Evolutionary conservation across 2,113 vertebrate genomes (phyloP).

Genomic region (Neopipo cinnamomea): DNA sequence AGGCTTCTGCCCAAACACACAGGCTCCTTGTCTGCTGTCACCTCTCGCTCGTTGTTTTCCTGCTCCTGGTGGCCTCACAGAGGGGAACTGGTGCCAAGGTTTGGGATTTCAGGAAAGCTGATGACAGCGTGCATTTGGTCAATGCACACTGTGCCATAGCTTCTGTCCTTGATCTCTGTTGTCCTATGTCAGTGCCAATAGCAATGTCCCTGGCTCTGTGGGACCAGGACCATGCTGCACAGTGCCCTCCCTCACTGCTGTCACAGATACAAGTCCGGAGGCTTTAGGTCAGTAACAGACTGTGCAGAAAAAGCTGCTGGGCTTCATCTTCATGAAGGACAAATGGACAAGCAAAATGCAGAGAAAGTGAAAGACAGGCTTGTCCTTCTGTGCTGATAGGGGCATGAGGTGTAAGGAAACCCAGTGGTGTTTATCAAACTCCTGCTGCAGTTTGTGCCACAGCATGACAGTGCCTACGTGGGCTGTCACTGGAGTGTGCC

Average conservation of each 20-base stretch:
- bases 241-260: rapidly evolving
- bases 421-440: not conserved
- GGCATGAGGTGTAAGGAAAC: not conserved
- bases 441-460: not conserved
- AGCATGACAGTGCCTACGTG: rapidly evolving
- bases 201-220: not conserved
- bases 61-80: not conserved
- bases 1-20: not conserved
- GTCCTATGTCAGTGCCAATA: rapidly evolving
- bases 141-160: rapidly evolving
- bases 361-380: not conserved
- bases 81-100: not conserved
- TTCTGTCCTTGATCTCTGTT: not conserved
- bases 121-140: not conserved
- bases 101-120: not conserved
- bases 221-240: rapidly evolving
- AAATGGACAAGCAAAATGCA: not conserved
- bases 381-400: not conserved
- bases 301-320: not conserved
- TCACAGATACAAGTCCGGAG: not conserved
- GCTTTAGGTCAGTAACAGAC: not conserved
- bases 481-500: not conserved
- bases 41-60: not conserved
- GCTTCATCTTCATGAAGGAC: not conserved
- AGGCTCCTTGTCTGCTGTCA: not conserved